Conservation (phyloP, 2,888 invertebrate species). For the Chydorus sphaericus region DNA sequence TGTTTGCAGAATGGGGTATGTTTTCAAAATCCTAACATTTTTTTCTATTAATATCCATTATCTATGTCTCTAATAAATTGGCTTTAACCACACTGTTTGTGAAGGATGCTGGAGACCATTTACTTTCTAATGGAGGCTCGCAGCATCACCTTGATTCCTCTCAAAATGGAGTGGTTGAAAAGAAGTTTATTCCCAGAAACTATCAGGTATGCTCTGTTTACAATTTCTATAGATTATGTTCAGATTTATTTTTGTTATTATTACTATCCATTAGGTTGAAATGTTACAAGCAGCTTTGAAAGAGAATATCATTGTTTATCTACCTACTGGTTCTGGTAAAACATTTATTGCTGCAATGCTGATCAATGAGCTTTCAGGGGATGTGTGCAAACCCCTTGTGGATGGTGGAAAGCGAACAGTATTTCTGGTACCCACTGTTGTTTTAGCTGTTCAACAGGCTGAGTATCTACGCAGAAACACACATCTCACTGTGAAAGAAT, state of each 20-base stretch:
- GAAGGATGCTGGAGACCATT: no score
- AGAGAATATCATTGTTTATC: constrained; percentile 74
- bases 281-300: constrained; percentile 54
- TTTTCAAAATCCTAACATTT: no score
- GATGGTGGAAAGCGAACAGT: constrained; percentile 27
- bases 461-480: constrained; percentile 30
- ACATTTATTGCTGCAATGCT: constrained; percentile 75
- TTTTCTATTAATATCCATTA: no score
- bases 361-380: constrained; percentile 42
- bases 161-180: no score
- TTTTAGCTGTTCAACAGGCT: constrained; percentile 30
- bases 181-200: not conserved
- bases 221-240: not conserved
- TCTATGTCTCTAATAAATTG: no score
- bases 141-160: no score
- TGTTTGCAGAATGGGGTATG: no score
- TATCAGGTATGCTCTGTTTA: not conserved
- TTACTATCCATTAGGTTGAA: constrained; percentile 38
- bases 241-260: not conserved
- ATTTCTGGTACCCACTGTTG: constrained; percentile 27
- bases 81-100: no score
- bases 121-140: no score
- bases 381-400: constrained; percentile 26
- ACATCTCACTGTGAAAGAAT: constrained; percentile 27
- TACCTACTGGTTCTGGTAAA: constrained; percentile 89